Base-by-base conservation (phyloP, 92 coral and sea anemone species). In the Zoanthus sociatus region DNA sequence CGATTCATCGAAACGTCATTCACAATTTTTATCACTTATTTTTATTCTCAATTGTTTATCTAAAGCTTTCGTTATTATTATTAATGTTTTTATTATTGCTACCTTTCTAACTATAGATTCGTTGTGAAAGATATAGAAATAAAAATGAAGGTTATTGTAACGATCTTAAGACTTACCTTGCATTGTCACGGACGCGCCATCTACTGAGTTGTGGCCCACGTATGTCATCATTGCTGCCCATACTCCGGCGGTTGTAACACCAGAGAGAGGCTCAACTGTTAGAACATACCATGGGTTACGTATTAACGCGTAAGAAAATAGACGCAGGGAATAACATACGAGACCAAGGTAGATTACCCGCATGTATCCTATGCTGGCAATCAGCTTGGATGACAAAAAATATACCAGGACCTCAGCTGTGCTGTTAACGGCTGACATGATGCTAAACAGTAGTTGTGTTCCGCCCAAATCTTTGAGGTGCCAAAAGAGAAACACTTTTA, bases 191-290 rank as follows among this genome's bases (percentile, higher is more conserved):
- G 92, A 76, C 4, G 94, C 95, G 10, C 98, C 98, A 70, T 92
- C 93, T 4, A 94, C 71, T 20, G 98, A 92, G 82, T 92, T 92
- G 44, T 91, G 90, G 60, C 98, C 98, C 42, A 93, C 98, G 56
- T 92, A 94, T 9, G 98, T 93, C 95, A 94, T 94, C 88, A 94
- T 90, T 74, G 98, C 95, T 7, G 98, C 98, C 98, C 98, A 94
- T 37, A 94, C 98, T 10, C 88, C 98, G 20, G 98, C 98, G 31
- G 98, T 94, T 37, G 98, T 94, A 37, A 94, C 89, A 17, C 98
- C 98, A 73, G 98, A 93, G 77, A 94, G 89, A 72, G 91, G 69
- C 86, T 94, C 98, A 12, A 94, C 82, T 0, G 93, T 92, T 12
- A 94, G 88, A 51, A 94, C 93, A 56, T 90, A 85, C 98, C 98